Conservation (phyloP, 2,888 invertebrate species). For the Pemphredon lugubris region DNA sequence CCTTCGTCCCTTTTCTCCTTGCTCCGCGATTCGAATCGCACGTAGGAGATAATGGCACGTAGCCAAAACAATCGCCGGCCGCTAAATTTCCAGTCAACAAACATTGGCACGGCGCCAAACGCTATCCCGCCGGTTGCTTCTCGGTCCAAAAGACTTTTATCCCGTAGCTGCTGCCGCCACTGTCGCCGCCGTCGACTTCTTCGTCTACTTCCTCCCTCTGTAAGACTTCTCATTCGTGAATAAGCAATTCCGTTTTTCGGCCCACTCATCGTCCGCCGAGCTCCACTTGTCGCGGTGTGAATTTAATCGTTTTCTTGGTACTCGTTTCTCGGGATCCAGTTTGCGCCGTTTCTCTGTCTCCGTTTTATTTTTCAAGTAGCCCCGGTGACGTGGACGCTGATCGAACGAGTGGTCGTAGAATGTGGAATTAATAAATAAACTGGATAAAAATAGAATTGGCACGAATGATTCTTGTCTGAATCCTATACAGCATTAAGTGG, state of each 20-base stretch:
- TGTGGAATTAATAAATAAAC: too few species aligned
- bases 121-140: conserved; percentile 55
- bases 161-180: conserved; percentile 25
- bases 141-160: conserved; percentile 66
- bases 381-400: too few species aligned
- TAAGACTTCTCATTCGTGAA: conserved; percentile 28
- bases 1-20: conserved; percentile 15
- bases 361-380: not conserved
- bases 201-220: conserved; percentile 10
- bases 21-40: conserved; percentile 49
- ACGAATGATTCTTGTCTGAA: too few species aligned
- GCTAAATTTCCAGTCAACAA: conserved; percentile 80
- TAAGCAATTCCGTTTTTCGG: conserved; percentile 49
- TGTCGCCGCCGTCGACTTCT: conserved; percentile 21
- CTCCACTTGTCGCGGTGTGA: not conserved
- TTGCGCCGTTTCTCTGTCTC: not conserved
- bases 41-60: conserved; percentile 74
- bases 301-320: conserved; percentile 25
- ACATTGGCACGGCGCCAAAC: conserved; percentile 75
- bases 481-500: too few species aligned
- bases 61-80: conserved; percentile 78
- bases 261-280: conserved; percentile 22
- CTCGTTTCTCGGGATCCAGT: not conserved
- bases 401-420: too few species aligned
- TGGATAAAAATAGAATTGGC: too few species aligned